These are phyloP conservation scores for Phasianus colchicus DNA, from an alignment of 2,113 vertebrate genomes.

Conservation along the genomic window DNA sequence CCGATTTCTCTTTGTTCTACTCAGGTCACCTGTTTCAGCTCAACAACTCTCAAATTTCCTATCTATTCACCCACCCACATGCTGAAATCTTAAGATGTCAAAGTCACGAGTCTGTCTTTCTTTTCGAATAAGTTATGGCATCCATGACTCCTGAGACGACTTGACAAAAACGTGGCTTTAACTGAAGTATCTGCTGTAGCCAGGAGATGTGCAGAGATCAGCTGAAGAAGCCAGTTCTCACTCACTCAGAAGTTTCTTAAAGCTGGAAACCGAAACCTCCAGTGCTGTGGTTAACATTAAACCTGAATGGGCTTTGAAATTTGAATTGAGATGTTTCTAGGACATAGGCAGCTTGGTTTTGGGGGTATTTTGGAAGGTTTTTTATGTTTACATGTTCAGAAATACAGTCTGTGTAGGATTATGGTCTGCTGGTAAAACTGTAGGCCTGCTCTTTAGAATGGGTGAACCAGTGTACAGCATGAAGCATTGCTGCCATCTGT, in stretches of 20 bases:
- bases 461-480: background rate
- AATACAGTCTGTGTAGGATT: background rate
- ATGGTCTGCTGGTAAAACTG: background rate
- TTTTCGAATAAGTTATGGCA: background rate
- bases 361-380: background rate
- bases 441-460: background rate
- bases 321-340: background rate
- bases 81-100: background rate
- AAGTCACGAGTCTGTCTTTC: constrained; percentile 15
- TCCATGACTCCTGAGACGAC: background rate
- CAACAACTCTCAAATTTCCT: constrained; percentile 19
- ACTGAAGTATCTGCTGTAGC: background rate
- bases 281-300: background rate
- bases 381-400: background rate
- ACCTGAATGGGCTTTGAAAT: background rate
- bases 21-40: constrained; percentile 44
- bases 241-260: background rate
- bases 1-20: background rate
- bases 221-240: background rate
- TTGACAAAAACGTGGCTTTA: background rate
- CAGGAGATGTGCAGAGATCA: background rate
- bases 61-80: constrained; percentile 15
- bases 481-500: background rate
- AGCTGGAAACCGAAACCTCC: background rate
- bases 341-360: background rate